Evolutionary conservation across 2,888 invertebrate species (phyloP).

Genomic region (Cecidostiba fungosa): DNA sequence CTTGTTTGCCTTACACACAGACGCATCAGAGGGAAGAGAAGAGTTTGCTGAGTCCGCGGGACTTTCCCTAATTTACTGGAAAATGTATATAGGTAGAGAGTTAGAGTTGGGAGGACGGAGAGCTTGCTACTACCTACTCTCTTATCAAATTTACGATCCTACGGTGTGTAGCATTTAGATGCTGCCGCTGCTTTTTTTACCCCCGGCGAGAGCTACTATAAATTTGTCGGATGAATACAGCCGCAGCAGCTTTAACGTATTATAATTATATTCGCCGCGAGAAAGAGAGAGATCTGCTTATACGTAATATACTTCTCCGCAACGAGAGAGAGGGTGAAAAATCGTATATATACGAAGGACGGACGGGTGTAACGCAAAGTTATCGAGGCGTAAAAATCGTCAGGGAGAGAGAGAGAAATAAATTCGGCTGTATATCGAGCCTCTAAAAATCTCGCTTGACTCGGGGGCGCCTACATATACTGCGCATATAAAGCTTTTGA

Average conservation of each 20-base stretch:
- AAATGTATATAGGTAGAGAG: slow-evolving; percentile 5
- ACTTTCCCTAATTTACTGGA: slow-evolving; percentile 43
- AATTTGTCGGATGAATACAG: slow-evolving; percentile 22
- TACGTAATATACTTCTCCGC: neutral
- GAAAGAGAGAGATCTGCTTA: neutral
- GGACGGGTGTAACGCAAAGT: slow-evolving; percentile 28
- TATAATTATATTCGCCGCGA: slow-evolving; percentile 23
- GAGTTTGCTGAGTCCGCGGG: slow-evolving; percentile 2
- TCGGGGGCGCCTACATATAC: neutral
- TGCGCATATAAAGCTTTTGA: slow-evolving; percentile 2
- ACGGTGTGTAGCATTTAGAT: slow-evolving; percentile 33
- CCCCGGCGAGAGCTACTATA: slow-evolving; percentile 2
- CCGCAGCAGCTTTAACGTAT: slow-evolving; percentile 3
- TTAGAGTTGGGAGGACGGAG: neutral
- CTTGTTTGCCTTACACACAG: neutral
- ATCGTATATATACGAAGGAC: neutral
- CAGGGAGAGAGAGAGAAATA: slow-evolving; percentile 12
- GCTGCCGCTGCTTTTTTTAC: slow-evolving; percentile 28
- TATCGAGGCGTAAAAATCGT: slow-evolving; percentile 46
- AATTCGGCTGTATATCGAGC: slow-evolving; percentile 31
- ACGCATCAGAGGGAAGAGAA: neutral
- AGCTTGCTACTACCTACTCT: slow-evolving; percentile 18
- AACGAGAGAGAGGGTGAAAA: neutral
- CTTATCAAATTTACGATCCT: slow-evolving; percentile 55
- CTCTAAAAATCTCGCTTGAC: slow-evolving; percentile 44